Conservation (phyloP, 2,888 invertebrate genomes). For the Aleiodes testaceus region DNA sequence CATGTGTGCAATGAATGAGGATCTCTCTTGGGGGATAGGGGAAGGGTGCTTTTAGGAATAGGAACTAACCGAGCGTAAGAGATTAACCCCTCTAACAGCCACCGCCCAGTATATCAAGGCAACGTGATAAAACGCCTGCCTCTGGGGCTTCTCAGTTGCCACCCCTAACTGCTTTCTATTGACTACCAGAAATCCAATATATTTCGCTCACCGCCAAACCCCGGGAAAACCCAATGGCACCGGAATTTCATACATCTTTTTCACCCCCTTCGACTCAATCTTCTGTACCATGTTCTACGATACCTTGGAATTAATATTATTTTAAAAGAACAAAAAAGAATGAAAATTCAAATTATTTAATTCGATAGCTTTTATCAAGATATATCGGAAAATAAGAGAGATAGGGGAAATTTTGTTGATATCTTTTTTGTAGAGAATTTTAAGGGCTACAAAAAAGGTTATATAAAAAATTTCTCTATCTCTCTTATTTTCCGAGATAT, state of each 20-base stretch:
- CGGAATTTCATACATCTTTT: conserved; percentile 71
- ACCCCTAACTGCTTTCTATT: conserved; percentile 71
- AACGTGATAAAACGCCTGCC: conserved; percentile 71
- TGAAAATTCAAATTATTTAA: too few relatives aligned
- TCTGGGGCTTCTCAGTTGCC: conserved; percentile 64
- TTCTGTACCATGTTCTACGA: too few relatives aligned
- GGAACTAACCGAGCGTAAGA: conserved; percentile 73
- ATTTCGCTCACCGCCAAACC: conserved; percentile 65
- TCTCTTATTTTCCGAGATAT: not conserved
- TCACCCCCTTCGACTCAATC: conserved; percentile 30
- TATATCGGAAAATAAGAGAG: too few relatives aligned
- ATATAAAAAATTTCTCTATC: too few relatives aligned
- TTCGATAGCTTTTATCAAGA: too few relatives aligned
- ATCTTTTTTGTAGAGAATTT: too few relatives aligned
- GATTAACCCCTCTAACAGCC: conserved; percentile 72
- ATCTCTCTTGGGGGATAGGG: too few relatives aligned
- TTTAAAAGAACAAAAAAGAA: too few relatives aligned
- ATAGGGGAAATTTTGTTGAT: too few relatives aligned
- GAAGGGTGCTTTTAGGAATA: conserved; percentile 67
- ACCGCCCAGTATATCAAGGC: conserved; percentile 72
- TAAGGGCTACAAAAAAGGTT: too few relatives aligned
- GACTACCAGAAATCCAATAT: conserved; percentile 72
- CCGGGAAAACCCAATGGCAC: conserved; percentile 69
- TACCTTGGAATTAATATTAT: too few relatives aligned
- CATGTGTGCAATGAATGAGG: too few relatives aligned